These are phyloP conservation scores for Mirounga angustirostris DNA, from an alignment of 2,113 vertebrate genomes.

Conservation along the genomic window DNA sequence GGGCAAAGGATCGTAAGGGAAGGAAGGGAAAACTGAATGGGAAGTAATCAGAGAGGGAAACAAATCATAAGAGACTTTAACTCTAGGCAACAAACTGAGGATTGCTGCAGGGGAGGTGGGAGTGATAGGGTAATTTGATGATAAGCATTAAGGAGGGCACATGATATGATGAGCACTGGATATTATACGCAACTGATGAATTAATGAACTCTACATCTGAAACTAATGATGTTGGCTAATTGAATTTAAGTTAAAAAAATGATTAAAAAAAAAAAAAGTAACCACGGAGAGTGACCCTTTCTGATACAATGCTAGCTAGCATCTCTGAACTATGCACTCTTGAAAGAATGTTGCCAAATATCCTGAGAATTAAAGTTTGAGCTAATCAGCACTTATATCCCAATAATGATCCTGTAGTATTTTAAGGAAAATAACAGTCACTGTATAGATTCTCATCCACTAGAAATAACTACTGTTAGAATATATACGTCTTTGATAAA, in stretches of 20 bases:
- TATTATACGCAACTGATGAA: not conserved
- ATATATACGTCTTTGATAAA: constrained; percentile 19
- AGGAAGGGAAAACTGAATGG: not conserved
- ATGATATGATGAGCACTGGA: not conserved
- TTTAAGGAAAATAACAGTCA: not conserved
- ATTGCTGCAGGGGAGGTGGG: not conserved
- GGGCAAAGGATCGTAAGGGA: not conserved
- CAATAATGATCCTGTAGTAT: not conserved
- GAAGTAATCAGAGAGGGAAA: not conserved
- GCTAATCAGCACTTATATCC: not conserved
- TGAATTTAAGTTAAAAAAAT: not conserved
- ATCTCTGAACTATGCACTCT: not conserved
- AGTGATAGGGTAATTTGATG: not conserved
- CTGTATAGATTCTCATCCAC: not conserved
- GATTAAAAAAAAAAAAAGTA: not conserved
- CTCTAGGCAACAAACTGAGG: too few relatives aligned
- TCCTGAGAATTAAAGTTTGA: not conserved
- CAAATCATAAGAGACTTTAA: not conserved
- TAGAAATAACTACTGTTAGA: not conserved
- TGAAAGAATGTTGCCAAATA: not conserved
- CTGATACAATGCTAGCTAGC: not conserved
- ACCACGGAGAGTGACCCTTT: not conserved
- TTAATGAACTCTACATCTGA: not conserved
- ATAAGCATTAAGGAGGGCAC: not conserved
- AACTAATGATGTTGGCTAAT: not conserved